Base-by-base conservation (phyloP, 2,888 invertebrate species). In the Chelonus formosanus region DNA sequence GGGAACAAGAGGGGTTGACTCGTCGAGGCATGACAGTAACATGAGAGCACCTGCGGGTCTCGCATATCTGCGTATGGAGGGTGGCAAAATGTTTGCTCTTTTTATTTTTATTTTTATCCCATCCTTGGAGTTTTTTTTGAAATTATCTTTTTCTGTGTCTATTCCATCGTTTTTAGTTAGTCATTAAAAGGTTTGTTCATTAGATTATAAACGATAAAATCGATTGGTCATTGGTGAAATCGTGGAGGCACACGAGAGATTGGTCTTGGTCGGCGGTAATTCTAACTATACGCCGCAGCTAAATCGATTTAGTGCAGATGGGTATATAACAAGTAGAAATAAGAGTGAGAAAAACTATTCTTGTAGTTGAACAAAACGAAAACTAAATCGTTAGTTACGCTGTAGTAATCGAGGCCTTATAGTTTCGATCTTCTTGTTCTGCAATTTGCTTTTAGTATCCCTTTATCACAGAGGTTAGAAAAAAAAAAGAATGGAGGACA, bases 331-430 rank as follows among this genome's bases (percentile, higher is more conserved):
- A 76, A 76, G 70, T 70, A 67, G 54, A 69, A 70, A 70, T 73
- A 70, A 20, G 20, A 71, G 71, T 72, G 73, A 71, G 67, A 70
- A 67, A 63, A 53, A 57, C 57, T 10, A 53, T 62, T 43, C 32
- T 65, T 53, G 47, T 43, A 48, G 43, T 48, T 40, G 36, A 66
- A 63, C 61, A 65, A 53, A 69, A 76, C 73, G 73, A 73, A 74
- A 74, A 74, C 67, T 69, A 74, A 73, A 77, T 80, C 77, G 77
- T 78, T 78, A 79, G 80, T 80, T 77, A 78, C 77, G 75, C 74
- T 4, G 3, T 76, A 74, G 75, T 78, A 79, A 80, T 80, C 79
- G 78, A 77, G 75, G 70, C 8, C 20, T 20, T 20, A 20, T 20
- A 20, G 20, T 20, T 20, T 20, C 20, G 20, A 20, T 20, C 20